Evolutionary conservation across 1,140 invertebrate species (phyloP), one percentile per base, ranked within the genome.

Genomic region (Drosophila quadrilineata): DNA sequence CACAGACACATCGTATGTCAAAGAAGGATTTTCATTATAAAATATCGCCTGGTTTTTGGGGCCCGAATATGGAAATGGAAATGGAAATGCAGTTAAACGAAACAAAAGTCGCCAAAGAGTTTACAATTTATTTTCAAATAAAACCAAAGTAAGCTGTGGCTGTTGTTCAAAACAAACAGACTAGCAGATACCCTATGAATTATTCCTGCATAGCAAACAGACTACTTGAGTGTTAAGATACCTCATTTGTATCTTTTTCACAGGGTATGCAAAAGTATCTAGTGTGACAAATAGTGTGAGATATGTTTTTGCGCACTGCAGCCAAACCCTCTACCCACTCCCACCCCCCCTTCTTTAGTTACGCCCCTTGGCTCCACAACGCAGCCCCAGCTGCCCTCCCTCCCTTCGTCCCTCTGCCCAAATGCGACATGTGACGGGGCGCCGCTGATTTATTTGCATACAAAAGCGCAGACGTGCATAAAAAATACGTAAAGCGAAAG

Each of bases 401-500:
- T 6, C 24, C 1, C 46, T 21, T 28, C n/a, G 24, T n/a, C n/a
- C 38, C 16, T 10, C 29, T 22, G 43, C 56, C 64, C 28, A 53
- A 74, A 57, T 71, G 71, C 62, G 76, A 87, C 74, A 77, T 84
- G 70, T 87, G 84, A 75, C 72, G 73, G 66, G 71, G 70, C 71
- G 62, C 67, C 74, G 24, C 76, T 88, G 86, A 88, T 88, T 88
- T 88, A 88, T 88, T 88, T 88, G 86, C 79, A 77, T 84, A 75
- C 73, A 79, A 88, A 75, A 84, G 80, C 68, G 80, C 86, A 75
- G 77, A 60, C 57, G 43, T 62, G 56, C 45, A 64, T 53, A 70
- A 64, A 56, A 69, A 69, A 58, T 49, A n/a, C n/a, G n/a, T n/a
- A n/a, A n/a, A n/a, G n/a, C n/a, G n/a, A n/a, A n/a, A n/a, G n/a